Conservation (phyloP, 2,113 vertebrate species). For the Tyrannus savana region DNA sequence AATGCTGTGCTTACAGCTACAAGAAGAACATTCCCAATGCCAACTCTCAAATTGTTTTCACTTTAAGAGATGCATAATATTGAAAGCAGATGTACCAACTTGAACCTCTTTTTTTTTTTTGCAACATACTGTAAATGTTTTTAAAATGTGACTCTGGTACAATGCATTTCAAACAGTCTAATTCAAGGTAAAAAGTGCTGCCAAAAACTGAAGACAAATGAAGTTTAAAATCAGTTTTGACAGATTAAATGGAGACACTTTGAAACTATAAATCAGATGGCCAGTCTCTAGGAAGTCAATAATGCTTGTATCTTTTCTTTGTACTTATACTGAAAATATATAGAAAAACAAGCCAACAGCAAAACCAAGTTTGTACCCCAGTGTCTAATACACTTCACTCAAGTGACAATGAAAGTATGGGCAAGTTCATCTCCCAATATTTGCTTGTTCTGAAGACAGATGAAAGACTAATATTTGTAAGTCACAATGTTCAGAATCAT, state of each 20-base stretch:
- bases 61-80: constrained; percentile 85
- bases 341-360: not conserved
- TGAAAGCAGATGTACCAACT: constrained; percentile 91
- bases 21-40: constrained; percentile 77
- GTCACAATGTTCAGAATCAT: not conserved
- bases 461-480: constrained; percentile 35
- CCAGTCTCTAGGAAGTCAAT: constrained; percentile 84
- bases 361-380: constrained; percentile 3
- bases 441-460: constrained; percentile 13
- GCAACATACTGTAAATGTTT: constrained; percentile 75
- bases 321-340: constrained; percentile 63
- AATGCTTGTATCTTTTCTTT: constrained; percentile 71
- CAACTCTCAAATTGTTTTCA: constrained; percentile 85
- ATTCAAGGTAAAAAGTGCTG: constrained; percentile 82
- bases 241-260: constrained; percentile 86
- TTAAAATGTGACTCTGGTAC: constrained; percentile 79
- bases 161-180: constrained; percentile 84
- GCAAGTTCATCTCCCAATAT: constrained; percentile 6
- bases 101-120: constrained; percentile 4
- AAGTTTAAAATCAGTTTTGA: constrained; percentile 86
- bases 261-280: constrained; percentile 86
- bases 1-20: constrained; percentile 81
- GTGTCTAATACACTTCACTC: not conserved
- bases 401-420: not conserved
- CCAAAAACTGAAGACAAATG: constrained; percentile 88